A percentile compares a stretch with the other conserved stretches of the same genome.
Conservation (phyloP, 2,797 vertebrate species). For the Pristis pectinata region DNA sequence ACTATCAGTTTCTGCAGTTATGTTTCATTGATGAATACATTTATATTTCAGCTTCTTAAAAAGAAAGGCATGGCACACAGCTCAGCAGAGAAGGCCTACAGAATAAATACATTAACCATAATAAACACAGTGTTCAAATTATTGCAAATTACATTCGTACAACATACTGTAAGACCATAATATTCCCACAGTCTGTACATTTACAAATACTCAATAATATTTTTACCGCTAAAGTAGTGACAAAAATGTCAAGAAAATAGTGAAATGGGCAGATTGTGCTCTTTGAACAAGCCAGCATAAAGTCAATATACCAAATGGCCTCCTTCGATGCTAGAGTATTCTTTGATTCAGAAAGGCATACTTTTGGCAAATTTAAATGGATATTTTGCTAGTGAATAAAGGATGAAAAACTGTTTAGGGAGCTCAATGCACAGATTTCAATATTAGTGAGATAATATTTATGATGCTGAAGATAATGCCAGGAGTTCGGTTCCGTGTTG, state of each 20-base stretch:
- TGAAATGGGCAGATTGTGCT: neutral
- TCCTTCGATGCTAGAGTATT: neutral
- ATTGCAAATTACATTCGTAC: neutral
- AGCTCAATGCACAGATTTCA: neutral
- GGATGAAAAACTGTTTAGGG: neutral
- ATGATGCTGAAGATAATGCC: neutral
- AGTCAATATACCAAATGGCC: neutral
- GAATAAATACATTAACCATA: neutral
- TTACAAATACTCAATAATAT: neutral
- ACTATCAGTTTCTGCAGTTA: neutral
- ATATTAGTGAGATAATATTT: neutral
- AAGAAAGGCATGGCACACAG: neutral
- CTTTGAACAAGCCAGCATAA: neutral
- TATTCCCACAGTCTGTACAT: neutral
- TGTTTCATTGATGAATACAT: neutral
- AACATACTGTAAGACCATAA: neutral
- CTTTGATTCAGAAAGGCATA: neutral
- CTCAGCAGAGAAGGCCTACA: neutral
- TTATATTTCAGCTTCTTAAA: neutral
- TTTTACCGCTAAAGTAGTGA: neutral
- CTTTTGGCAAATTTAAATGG: neutral
- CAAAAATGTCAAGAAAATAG: neutral
- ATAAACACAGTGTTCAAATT: neutral
- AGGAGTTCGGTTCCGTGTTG: too few species aligned
- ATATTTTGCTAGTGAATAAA: neutral